phyloP scores from a whole-genome alignment of 2,113 vertebrate species.

The Chamaea fasciata region DNA sequence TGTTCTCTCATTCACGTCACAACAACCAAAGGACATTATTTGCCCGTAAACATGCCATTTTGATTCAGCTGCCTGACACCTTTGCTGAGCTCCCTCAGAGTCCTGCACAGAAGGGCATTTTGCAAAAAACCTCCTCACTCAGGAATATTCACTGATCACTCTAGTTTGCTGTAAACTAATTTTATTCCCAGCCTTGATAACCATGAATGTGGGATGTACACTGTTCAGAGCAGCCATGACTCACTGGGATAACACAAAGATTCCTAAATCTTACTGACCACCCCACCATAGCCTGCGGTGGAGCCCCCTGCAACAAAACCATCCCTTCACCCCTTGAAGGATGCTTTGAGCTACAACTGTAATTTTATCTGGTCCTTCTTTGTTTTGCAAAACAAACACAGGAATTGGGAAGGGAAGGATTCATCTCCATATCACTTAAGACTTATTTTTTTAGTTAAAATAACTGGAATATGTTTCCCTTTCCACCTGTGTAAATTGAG shows the following conservation, averaged over 20 bases:
- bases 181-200: rapidly evolving
- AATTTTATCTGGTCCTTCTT: background rate
- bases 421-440: background rate
- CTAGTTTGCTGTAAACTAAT: background rate
- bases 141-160: background rate
- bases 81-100: background rate
- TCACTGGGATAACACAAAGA: background rate
- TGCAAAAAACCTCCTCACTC: background rate
- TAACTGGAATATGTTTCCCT: background rate
- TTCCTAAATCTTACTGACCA: background rate
- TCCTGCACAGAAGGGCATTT: background rate
- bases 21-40: background rate
- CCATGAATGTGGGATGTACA: rapidly evolving
- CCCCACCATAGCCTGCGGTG: background rate
- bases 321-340: background rate
- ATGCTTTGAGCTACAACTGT: background rate
- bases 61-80: background rate
- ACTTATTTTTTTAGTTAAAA: background rate
- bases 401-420: background rate
- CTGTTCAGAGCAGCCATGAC: background rate
- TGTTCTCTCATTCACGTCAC: background rate
- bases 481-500: background rate
- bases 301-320: rapidly evolving
- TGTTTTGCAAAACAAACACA: background rate
- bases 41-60: background rate